Evolutionary conservation across 2,888 invertebrate genomes (phyloP).

Genomic region (Alloplasta piceator): DNA sequence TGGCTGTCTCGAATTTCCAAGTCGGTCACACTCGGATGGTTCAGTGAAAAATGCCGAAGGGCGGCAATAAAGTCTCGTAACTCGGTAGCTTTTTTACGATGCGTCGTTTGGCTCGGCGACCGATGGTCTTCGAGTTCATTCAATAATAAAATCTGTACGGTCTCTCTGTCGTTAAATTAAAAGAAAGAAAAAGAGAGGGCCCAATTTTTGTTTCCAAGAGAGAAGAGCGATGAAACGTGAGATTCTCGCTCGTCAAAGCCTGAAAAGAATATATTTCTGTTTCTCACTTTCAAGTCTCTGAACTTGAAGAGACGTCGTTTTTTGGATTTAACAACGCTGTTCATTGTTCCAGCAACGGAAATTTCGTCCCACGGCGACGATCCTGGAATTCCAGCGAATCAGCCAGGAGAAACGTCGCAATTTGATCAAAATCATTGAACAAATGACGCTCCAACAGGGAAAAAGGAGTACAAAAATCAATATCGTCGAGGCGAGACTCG

Average conservation of each 20-base stretch:
- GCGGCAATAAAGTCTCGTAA: constrained; percentile 2
- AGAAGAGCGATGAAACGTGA: constrained; percentile 57
- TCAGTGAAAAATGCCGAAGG: constrained; percentile 33
- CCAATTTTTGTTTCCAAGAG: constrained; percentile 56
- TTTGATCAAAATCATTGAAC: neutral
- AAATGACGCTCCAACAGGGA: neutral
- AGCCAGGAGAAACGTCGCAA: constrained; percentile 18
- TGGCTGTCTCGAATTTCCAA: constrained; percentile 31
- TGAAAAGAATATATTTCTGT: neutral
- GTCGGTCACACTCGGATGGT: constrained; percentile 22
- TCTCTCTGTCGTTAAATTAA: constrained; percentile 52
- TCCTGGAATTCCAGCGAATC: neutral
- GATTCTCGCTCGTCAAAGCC: constrained; percentile 42
- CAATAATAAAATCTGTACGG: constrained; percentile 50
- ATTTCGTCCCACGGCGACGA: neutral
- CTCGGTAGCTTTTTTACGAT: constrained; percentile 56
- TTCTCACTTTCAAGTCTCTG: constrained; percentile 6
- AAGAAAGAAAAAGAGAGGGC: constrained; percentile 14
- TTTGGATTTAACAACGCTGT: constrained; percentile 28
- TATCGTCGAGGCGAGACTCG: neutral
- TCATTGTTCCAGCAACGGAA: constrained; percentile 16
- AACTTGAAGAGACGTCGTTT: constrained; percentile 1
- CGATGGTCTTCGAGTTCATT: constrained; percentile 42
- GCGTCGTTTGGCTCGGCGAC: constrained; percentile 36
- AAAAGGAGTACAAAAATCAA: neutral